Conservation (phyloP, 1,140 invertebrate species). For the Luehdorfia chinensis region DNA sequence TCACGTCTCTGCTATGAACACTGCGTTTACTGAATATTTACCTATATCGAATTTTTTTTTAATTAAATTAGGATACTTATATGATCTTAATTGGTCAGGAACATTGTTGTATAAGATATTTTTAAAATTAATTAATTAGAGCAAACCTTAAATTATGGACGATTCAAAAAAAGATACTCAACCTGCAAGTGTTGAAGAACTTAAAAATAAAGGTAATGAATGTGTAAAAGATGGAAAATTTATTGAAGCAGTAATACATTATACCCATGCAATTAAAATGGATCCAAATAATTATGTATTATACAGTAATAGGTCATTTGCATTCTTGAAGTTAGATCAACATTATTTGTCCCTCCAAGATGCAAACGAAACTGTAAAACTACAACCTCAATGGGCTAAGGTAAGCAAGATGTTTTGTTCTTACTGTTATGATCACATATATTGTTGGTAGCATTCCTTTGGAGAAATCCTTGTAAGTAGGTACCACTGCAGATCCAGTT, state of each 20-base stretch:
- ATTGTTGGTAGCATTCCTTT: too few relatives aligned
- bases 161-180: conserved; percentile 44
- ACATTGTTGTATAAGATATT: too few relatives aligned
- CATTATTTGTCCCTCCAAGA: conserved; percentile 88
- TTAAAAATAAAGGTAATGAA: conserved; percentile 87
- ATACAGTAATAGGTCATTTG: conserved; percentile 88
- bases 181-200: conserved; percentile 47
- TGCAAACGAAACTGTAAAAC: conserved; percentile 84
- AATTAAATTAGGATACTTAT: too few relatives aligned
- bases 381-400: conserved; percentile 89
- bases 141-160: conserved; percentile 51
- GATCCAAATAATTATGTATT: conserved; percentile 84
- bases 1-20: too few relatives aligned
- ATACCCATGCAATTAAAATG: conserved; percentile 87
- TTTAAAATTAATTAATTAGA: too few relatives aligned
- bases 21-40: too few relatives aligned
- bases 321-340: conserved; percentile 87
- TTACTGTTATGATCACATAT: neutral
- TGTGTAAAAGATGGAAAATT: conserved; percentile 85
- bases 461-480: too few relatives aligned
- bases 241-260: conserved; percentile 87
- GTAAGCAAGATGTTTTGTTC: conserved; percentile 49
- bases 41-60: too few relatives aligned
- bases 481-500: too few relatives aligned
- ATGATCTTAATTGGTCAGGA: too few relatives aligned